These are phyloP conservation scores for Zaprionus gabonicus DNA, from an alignment of 1,140 invertebrate species.

Conservation along the genomic window DNA sequence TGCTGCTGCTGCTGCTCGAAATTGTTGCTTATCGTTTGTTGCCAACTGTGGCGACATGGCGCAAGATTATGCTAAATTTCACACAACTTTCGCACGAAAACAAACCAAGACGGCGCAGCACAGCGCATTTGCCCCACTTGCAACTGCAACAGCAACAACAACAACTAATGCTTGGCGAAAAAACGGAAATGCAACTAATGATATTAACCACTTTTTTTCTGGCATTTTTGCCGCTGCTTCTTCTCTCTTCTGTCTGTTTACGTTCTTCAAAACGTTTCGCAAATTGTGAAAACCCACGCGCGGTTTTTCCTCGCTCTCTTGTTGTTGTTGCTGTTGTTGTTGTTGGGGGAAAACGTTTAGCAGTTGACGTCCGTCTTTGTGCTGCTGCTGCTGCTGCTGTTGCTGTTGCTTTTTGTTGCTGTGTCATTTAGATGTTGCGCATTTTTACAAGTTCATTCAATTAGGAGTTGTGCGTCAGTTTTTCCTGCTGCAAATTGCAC, in stretches of 20 bases:
- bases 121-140: slow-evolving; percentile 28
- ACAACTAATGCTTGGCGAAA: slow-evolving; percentile 26
- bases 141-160: slow-evolving; percentile 16
- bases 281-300: slow-evolving; percentile 71
- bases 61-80: slow-evolving; percentile 75
- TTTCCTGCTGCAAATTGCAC: slow-evolving; percentile 34
- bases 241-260: slow-evolving; percentile 59
- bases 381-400: background rate
- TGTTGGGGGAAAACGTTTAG: slow-evolving; percentile 49
- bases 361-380: slow-evolving; percentile 18
- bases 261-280: slow-evolving; percentile 72
- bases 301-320: slow-evolving; percentile 31
- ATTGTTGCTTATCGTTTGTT: slow-evolving; percentile 72
- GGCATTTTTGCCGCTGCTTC: slow-evolving; percentile 12
- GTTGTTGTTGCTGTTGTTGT: slow-evolving; percentile 29
- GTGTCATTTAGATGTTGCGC: slow-evolving; percentile 63
- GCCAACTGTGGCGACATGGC: slow-evolving; percentile 52
- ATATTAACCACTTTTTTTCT: slow-evolving; percentile 77
- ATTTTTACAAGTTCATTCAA: slow-evolving; percentile 80
- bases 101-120: slow-evolving; percentile 27
- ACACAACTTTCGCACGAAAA: slow-evolving; percentile 40
- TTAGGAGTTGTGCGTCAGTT: slow-evolving; percentile 61
- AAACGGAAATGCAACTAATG: slow-evolving; percentile 70
- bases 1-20: slow-evolving; percentile 34
- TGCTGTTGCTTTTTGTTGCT: slow-evolving; percentile 36